Base-by-base conservation (phyloP, 2,888 invertebrate species). In the Acheta domesticus region DNA sequence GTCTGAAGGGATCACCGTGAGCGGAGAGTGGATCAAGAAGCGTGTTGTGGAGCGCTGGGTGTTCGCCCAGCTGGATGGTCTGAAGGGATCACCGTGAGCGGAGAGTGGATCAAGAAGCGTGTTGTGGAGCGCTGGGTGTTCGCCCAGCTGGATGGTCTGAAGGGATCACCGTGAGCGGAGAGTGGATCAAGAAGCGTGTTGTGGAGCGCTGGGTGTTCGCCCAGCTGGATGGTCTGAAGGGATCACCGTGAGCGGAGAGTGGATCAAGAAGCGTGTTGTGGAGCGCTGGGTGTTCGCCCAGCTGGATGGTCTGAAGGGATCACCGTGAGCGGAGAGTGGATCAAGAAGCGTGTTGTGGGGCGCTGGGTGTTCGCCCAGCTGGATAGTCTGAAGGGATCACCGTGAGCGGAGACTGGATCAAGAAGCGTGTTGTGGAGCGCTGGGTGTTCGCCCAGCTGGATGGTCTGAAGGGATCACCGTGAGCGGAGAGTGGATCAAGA, bases 41-140 rank as follows among this genome's bases (percentile, higher is more conserved):
- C 36, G 36, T 8, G 4, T 36, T 8, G 1, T 5, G 36, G 36
- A 36, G 36, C 74, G 49, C 78, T 74, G 21, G 74, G 49, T 5
- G 75, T 78, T 74, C 78, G 74, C 73, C 74, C 74, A 78, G 49
- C 74, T 78, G 74, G 78, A 75, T 48, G 74, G 75, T n/a, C 14
- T 19, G n/a, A 62, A n/a, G 62, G 16, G 62, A 14, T 62, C 62
- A 14, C n/a, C 62, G 16, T 14, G 14, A 19, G 16, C 62, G 4
- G 4, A n/a, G n/a, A n/a, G n/a, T n/a, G n/a, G 36, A 36, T 36
- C 8, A 36, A 36, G 36, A 36, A 36, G 36, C 36, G 36, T 8
- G 4, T 36, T 8, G 1, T 5, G 36, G 36, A 36, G 36, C 74
- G 49, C 78, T 74, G 21, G 74, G 49, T 5, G 75, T 78, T 74